A percentile compares a stretch with the other conserved stretches of the same genome.
phyloP scores from a whole-genome alignment of 2,888 invertebrate species.

The Dichetophora obliterata region DNA sequence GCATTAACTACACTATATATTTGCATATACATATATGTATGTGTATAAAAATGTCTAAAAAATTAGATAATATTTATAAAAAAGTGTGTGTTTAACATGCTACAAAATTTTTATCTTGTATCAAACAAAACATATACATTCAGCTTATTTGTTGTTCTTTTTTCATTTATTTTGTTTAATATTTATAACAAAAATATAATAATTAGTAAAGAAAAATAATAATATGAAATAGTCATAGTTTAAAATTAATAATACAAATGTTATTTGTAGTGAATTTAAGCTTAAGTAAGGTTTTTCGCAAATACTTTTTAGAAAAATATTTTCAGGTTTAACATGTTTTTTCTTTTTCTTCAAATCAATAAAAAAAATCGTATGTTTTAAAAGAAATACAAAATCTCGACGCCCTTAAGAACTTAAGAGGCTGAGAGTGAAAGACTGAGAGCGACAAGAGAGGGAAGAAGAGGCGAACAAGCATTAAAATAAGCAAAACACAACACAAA shows the following conservation, averaged over 20 bases:
- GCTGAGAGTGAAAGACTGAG: no score
- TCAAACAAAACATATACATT: conserved; percentile 9
- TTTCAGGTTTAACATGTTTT: conserved; percentile 32
- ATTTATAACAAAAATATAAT: conserved; percentile 24
- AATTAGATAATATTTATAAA: conserved; percentile 48
- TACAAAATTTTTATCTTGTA: neutral
- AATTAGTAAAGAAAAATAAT: conserved; percentile 23
- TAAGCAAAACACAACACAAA: no score
- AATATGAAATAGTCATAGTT: conserved; percentile 27
- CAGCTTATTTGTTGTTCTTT: neutral
- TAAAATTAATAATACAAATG: conserved; percentile 41
- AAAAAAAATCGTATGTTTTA: neutral
- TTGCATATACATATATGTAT: neutral
- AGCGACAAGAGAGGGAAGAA: no score
- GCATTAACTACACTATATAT: conserved; percentile 11
- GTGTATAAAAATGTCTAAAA: conserved; percentile 32
- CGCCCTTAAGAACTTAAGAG: neutral
- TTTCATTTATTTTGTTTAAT: conserved; percentile 1
- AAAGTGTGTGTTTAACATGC: conserved; percentile 34
- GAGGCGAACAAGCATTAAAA: no score
- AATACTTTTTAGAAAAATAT: conserved; percentile 41
- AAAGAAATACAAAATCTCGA: conserved; percentile 4
- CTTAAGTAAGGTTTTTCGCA: conserved; percentile 2
- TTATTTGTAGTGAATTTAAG: conserved; percentile 25
- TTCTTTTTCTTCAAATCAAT: conserved; percentile 21